Evolutionary conservation across 2,113 vertebrate genomes (phyloP).

Genomic region (Dromaius novaehollandiae): DNA sequence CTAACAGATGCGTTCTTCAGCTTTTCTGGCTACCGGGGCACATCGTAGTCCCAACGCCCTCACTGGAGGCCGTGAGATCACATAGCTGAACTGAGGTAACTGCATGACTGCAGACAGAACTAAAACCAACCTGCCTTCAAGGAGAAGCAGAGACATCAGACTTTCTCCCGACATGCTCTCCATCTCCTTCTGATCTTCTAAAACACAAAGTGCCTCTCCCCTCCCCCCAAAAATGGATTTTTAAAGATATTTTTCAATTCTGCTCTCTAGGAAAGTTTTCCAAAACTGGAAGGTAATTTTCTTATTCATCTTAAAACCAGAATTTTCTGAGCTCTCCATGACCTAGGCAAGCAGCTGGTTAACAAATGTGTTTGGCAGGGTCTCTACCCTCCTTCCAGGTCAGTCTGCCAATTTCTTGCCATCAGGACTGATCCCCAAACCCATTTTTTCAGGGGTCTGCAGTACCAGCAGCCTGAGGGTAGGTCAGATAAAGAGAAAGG

Average conservation of each 20-base stretch:
- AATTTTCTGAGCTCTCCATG: background rate
- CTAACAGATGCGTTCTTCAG: background rate
- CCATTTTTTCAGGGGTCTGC: background rate
- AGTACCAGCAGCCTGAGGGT: background rate
- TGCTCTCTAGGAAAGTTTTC: background rate
- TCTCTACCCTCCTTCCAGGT: background rate
- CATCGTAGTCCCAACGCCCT: accelerated
- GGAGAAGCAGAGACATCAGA: background rate
- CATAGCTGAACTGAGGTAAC: background rate
- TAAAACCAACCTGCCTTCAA: background rate
- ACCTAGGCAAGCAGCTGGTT: background rate
- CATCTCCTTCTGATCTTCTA: slow-evolving; percentile 4
- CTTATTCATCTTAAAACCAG: background rate
- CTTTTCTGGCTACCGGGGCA: slow-evolving; percentile 11
- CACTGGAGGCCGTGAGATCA: background rate
- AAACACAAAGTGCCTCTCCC: background rate
- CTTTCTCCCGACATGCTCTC: background rate
- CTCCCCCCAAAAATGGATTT: background rate
- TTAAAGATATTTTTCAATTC: background rate
- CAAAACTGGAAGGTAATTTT: background rate
- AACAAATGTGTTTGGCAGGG: accelerated
- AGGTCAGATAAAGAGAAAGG: background rate
- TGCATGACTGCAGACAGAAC: background rate
- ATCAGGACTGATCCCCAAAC: background rate
- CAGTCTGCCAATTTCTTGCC: background rate